phyloP scores from a whole-genome alignment of 2,888 invertebrate genomes.

The Phlogophora meticulosa region DNA sequence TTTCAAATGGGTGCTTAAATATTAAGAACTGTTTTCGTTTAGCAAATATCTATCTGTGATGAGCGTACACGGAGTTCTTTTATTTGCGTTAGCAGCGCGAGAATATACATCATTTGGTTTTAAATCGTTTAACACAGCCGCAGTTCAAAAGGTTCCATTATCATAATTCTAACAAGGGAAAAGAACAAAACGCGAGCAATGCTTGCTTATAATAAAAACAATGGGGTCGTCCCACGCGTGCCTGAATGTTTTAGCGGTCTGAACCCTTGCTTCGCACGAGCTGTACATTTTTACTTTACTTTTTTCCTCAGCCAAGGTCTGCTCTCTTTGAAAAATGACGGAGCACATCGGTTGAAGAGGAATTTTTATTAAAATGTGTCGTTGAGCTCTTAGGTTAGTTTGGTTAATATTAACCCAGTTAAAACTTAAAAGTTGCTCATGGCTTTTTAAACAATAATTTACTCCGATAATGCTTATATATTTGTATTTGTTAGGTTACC shows the following conservation, averaged over 20 bases:
- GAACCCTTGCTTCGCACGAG: slow-evolving; percentile 72
- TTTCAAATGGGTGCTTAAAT: slow-evolving; percentile 31
- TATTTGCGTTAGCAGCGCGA: slow-evolving; percentile 37
- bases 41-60: slow-evolving; percentile 35
- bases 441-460: too few species aligned
- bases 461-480: too few species aligned
- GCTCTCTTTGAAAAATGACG: slow-evolving; percentile 69
- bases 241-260: slow-evolving; percentile 81
- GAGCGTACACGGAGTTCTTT: slow-evolving; percentile 20
- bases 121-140: slow-evolving; percentile 70
- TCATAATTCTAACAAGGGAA: slow-evolving; percentile 80
- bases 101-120: slow-evolving; percentile 61
- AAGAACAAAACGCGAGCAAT: slow-evolving; percentile 79
- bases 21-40: slow-evolving; percentile 29
- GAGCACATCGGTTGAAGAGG: slow-evolving; percentile 48
- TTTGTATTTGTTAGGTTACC: too few species aligned
- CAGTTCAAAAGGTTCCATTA: slow-evolving; percentile 79
- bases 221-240: slow-evolving; percentile 75
- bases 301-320: slow-evolving; percentile 57
- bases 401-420: not conserved
- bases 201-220: slow-evolving; percentile 85
- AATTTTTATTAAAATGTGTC: slow-evolving; percentile 49
- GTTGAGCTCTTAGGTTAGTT: slow-evolving; percentile 1
- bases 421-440: not conserved
- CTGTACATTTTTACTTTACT: slow-evolving; percentile 72